phyloP scores from a whole-genome alignment of 2,113 vertebrate genomes.

The Dasypus novemcinctus region DNA sequence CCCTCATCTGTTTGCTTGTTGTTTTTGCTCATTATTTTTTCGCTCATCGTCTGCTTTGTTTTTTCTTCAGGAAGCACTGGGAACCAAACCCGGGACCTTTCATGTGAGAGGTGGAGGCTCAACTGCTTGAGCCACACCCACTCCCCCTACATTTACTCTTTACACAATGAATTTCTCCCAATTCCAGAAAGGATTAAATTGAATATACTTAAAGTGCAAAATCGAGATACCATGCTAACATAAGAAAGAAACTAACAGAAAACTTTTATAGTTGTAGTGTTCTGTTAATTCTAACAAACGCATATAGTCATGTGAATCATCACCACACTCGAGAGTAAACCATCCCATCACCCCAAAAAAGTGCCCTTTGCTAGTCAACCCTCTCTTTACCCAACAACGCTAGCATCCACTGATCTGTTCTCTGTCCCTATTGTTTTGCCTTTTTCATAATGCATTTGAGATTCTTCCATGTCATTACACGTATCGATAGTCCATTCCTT shows the following conservation, averaged over 20 bases:
- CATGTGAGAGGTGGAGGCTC: no score
- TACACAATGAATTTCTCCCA: not conserved
- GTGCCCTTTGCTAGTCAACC: not conserved
- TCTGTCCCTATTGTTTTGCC: not conserved
- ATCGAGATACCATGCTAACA: not conserved
- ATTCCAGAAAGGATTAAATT: slow-evolving; percentile 12
- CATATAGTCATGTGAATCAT: not conserved
- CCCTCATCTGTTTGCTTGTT: no score
- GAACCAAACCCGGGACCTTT: no score
- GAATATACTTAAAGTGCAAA: not conserved
- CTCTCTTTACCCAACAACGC: not conserved
- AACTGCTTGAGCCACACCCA: no score
- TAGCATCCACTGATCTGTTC: not conserved
- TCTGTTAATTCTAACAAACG: not conserved
- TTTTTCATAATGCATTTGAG: not conserved
- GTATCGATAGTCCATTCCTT: not conserved
- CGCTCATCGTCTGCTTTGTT: no score
- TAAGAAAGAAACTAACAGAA: not conserved
- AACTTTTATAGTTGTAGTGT: not conserved
- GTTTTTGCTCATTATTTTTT: no score
- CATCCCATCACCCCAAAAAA: not conserved
- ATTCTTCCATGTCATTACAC: not conserved
- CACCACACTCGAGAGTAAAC: not conserved
- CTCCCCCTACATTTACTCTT: not conserved
- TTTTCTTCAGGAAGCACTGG: no score